Percentiles rank a stretch among this genome's conserved stretches.
Conservation (phyloP, 2,113 vertebrate genomes). For the Leiothrix lutea region DNA sequence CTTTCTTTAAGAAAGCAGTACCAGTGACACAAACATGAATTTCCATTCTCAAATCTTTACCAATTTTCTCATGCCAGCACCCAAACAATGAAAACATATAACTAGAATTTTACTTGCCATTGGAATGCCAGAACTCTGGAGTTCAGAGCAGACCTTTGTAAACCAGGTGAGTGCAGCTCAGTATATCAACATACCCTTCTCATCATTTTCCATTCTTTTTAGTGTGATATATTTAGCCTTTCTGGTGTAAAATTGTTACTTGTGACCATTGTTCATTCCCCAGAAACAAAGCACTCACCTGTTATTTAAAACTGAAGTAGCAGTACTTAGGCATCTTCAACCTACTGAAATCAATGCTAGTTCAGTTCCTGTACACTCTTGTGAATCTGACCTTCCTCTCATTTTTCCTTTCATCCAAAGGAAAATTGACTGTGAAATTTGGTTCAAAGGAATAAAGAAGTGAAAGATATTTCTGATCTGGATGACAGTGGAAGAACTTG, state of each 20-base stretch:
- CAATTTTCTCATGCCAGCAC: not conserved
- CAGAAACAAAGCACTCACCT: not conserved
- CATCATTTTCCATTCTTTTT: not conserved
- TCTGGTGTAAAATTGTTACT: not conserved
- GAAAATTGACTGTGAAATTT: not conserved
- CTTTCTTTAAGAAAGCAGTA: not conserved
- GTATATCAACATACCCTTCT: not conserved
- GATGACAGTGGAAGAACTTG: not conserved
- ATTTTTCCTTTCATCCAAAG: not conserved
- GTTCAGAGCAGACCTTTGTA: not conserved
- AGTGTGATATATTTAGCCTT: not conserved
- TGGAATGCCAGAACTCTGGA: not conserved
- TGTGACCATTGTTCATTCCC: not conserved
- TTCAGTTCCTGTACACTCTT: not conserved
- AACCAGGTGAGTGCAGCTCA: not conserved
- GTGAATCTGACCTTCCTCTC: not conserved
- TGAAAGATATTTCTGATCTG: not conserved
- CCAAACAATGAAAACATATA: not conserved
- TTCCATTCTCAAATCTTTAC: not conserved
- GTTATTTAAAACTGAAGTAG: not conserved
- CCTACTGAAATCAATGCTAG: not conserved
- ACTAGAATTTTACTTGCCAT: fast-evolving
- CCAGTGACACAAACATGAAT: not conserved
- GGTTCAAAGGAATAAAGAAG: not conserved
- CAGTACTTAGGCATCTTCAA: not conserved